Base-by-base conservation (phyloP, 1,140 invertebrate species). In the Colletes latitarsis region DNA sequence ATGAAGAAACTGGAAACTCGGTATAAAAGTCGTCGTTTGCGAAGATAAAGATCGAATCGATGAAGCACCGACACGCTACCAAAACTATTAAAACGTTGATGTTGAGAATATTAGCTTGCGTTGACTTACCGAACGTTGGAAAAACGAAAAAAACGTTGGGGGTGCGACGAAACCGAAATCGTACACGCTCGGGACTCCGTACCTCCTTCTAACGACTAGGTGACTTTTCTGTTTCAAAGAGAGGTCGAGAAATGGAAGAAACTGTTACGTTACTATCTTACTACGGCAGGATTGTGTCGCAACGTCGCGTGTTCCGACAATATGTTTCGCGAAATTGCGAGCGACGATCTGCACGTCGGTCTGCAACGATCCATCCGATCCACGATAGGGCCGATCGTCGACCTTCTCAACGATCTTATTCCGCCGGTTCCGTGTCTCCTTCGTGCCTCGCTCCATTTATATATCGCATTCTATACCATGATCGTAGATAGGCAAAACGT, bases 221-320 rank as follows among this genome's bases (percentile, higher is more conserved):
- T 10, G 49, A 49, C 8, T 63, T 30, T 41, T 30, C 14, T 21
- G 21, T 49, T 73, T 39, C 30, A 30, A 1, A 52, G 41, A 82
- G 57, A 63, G 62, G 8, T 64, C 75, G 57, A 21, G 69, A 58
- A 60, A 81, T 57, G 71, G 82, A 52, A 80, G 77, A 81, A 85
- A 82, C 75, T 79, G 82, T 77, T 67, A 77, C 8, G 9, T 39
- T 63, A 1, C 15, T 41, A 63, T 41, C 30, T 53, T 71, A 12
- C 30, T 58, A 21, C 8, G 6, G 67, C n/a, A 57, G 81, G 72
- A 71, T 75, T 19, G 43, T 70, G 84, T 85, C 69, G 86, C 82
- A 86, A 88, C 90, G 87, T 93, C 90, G 92, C 92, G 92, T 93
- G 92, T 62, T 78, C 85, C 52, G 82, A 74, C 85, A 88, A 85